Evolutionary conservation across 1,140 invertebrate species (phyloP).

Genomic region (Vanessa tameamea): DNA sequence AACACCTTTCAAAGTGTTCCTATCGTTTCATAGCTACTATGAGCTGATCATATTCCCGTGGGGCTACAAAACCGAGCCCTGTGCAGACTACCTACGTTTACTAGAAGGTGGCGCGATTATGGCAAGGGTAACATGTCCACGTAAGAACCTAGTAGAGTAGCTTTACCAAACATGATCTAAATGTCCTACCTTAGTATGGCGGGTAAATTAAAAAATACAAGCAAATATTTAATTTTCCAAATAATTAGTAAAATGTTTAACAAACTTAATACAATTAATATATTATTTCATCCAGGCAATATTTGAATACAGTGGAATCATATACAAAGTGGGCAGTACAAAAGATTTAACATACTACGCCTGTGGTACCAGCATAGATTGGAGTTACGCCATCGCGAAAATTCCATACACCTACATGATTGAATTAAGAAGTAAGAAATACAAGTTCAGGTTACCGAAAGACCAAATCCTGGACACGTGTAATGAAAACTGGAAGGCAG

Average conservation of each 20-base stretch:
- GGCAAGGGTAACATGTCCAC: conserved; percentile 67
- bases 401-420: conserved; percentile 86
- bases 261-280: background rate
- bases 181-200: too few relatives aligned
- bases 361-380: conserved; percentile 86
- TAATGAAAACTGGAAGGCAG: conserved; percentile 84
- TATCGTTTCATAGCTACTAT: conserved; percentile 94
- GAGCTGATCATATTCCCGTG: conserved; percentile 93
- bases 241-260: too few relatives aligned
- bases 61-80: conserved; percentile 86
- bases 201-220: too few relatives aligned
- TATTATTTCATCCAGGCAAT: conserved; percentile 60
- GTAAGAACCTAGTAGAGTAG: conserved; percentile 53
- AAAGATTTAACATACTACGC: conserved; percentile 79
- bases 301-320: conserved; percentile 59
- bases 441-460: conserved; percentile 86
- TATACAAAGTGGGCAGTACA: conserved; percentile 70
- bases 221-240: too few relatives aligned
- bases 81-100: conserved; percentile 86
- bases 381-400: conserved; percentile 83
- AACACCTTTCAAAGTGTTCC: conserved; percentile 85
- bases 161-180: background rate
- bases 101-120: conserved; percentile 65
- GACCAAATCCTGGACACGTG: conserved; percentile 85
- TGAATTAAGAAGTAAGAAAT: conserved; percentile 84